Evolutionary conservation across 2,113 vertebrate species (phyloP).

Genomic region (Leucopsar rothschildi): DNA sequence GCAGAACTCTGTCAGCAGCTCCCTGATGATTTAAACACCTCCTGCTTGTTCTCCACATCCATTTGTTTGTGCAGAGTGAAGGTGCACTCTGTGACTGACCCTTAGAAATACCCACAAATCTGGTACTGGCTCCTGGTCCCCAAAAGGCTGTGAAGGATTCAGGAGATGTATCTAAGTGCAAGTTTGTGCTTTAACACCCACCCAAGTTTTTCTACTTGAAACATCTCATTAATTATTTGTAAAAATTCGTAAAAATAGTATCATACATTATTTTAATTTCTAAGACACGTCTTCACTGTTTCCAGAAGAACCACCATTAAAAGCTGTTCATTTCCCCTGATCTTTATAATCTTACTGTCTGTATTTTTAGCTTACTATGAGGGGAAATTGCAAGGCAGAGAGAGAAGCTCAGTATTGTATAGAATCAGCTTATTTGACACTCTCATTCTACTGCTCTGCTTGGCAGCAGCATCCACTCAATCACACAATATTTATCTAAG

Average conservation of each 20-base stretch:
- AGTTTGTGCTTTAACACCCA: background rate
- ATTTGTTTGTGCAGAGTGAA: background rate
- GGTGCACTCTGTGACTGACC: background rate
- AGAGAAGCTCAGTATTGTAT: background rate
- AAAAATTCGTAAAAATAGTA: background rate
- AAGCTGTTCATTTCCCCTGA: background rate
- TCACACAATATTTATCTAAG: background rate
- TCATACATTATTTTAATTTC: background rate
- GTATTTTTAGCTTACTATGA: background rate
- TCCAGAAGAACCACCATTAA: background rate
- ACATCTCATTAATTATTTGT: background rate
- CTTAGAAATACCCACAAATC: background rate
- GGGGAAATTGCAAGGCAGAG: background rate
- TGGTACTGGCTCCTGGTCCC: background rate
- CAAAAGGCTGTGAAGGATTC: background rate
- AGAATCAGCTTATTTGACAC: background rate
- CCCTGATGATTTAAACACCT: background rate
- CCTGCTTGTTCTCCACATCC: background rate
- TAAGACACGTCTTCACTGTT: background rate
- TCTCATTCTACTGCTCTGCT: background rate
- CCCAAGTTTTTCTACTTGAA: background rate
- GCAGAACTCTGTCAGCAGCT: background rate
- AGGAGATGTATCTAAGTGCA: background rate
- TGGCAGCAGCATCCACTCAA: background rate
- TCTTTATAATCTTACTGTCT: background rate